Evolutionary conservation across 2,113 vertebrate genomes (phyloP), one percentile per base, ranked within the genome.

Genomic region (Eretmochelys imbricata): DNA sequence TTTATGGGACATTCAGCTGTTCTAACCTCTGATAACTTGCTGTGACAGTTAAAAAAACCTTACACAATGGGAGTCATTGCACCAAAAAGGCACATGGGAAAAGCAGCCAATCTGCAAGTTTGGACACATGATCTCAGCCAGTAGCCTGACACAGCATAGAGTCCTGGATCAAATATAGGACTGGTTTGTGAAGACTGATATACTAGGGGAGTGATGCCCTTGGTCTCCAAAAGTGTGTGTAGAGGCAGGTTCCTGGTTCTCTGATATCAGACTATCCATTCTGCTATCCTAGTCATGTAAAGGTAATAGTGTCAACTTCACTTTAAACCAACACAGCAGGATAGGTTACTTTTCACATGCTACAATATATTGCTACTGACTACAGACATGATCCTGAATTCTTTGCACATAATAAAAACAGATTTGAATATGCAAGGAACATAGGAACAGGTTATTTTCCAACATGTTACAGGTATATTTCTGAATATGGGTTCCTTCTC

Each of bases 181-280:
- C 22, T 6, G 1, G 17, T 46, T 51, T n/a, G 31, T 69, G 62
- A 69, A n/a, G 31, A 69, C 65, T 72, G 19, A 78, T 48, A 46
- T 46, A 14, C 75, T 48, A 72, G 4, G 46, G 24, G 42, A 12
- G 13, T 78, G 25, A 78, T 78, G 75, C 24, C 22, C 42, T 76
- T 29, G 22, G 42, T 78, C 42, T 78, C 12, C 12, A 78, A 46
- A 76, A 46, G n/a, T 6, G 0, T 1, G 0, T 0, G 25, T 6
- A 25, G 62, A 51, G 38, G 4, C 11, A 0, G 1, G n/a, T 46
- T 24, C 6, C 22, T 3, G 0, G 2, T 1, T 46, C 53, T 75
- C 87, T 1, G 1, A 2, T 0, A 22, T 7, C 48, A 78, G 46
- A 48, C 46, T 27, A 78, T 27, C 25, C 75, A 78, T 46, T 76